Conservation (phyloP, 2,113 vertebrate genomes). For the Genyomyrus donnyi region DNA sequence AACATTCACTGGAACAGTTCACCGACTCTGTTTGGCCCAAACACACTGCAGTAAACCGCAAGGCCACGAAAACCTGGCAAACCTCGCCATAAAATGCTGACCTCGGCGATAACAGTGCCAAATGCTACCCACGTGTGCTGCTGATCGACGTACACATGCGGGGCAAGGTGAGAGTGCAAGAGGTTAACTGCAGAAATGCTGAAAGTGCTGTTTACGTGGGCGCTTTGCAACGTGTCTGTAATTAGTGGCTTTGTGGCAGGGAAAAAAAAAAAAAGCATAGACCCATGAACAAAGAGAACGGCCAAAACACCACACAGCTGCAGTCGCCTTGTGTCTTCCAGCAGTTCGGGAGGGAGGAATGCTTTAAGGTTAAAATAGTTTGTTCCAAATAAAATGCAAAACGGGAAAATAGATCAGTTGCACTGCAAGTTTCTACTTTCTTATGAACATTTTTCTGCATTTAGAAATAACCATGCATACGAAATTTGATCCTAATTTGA, state of each 20-base stretch:
- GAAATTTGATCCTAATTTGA: neutral
- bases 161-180: slow-evolving; percentile 13
- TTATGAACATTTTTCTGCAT: neutral
- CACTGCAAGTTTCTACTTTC: neutral
- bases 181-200: slow-evolving; percentile 38
- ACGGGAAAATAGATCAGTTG: slow-evolving; percentile 10
- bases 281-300: slow-evolving; percentile 45
- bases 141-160: neutral
- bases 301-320: slow-evolving; percentile 44
- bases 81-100: neutral
- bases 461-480: neutral
- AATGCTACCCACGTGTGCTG: neutral
- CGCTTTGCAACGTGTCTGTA: slow-evolving; percentile 41
- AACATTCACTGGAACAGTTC: neutral
- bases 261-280: slow-evolving; percentile 30
- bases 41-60: neutral
- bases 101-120: neutral
- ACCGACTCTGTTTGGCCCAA: neutral
- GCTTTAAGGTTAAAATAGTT: slow-evolving; percentile 47
- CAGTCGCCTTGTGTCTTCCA: slow-evolving; percentile 37
- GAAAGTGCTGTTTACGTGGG: slow-evolving; percentile 43
- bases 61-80: neutral
- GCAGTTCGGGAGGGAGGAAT: slow-evolving; percentile 44
- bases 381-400: slow-evolving; percentile 33
- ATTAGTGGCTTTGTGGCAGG: slow-evolving; percentile 51